These are phyloP conservation scores for Heliothis virescens DNA, from an alignment of 1,140 invertebrate genomes.

Conservation along the genomic window DNA sequence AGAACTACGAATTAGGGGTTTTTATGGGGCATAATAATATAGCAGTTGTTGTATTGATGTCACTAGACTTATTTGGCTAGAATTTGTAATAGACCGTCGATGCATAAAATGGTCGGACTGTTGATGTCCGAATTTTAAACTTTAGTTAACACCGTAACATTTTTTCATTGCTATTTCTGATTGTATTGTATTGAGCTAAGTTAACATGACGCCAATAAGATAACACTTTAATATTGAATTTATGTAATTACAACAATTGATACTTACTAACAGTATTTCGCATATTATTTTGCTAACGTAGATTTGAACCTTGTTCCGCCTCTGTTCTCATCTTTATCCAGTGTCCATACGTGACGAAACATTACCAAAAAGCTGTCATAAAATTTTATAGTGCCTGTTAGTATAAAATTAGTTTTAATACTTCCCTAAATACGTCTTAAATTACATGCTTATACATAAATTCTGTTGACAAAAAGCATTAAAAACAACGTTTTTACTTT, in stretches of 20 bases:
- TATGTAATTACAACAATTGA: too few relatives aligned
- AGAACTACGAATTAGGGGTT: conserved; percentile 23
- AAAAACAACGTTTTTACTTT: conserved; percentile 28
- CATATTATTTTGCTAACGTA: too few relatives aligned
- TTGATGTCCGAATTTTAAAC: too few relatives aligned
- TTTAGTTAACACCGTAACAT: too few relatives aligned
- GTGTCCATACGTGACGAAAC: background rate
- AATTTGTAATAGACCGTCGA: too few relatives aligned
- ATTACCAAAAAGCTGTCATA: background rate
- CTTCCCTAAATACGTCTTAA: conserved; percentile 14
- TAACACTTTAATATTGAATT: too few relatives aligned
- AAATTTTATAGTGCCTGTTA: conserved; percentile 19
- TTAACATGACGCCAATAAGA: too few relatives aligned
- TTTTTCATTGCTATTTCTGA: too few relatives aligned
- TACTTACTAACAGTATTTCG: too few relatives aligned
- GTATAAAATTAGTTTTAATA: conserved; percentile 28
- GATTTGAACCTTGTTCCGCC: too few relatives aligned
- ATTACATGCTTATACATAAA: conserved; percentile 8
- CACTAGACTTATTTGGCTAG: background rate
- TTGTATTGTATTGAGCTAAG: too few relatives aligned
- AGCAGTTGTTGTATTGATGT: background rate
- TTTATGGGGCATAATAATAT: conserved; percentile 16
- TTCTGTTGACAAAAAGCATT: conserved; percentile 14
- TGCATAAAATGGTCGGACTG: too few relatives aligned
- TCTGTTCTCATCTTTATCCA: background rate